A percentile compares a stretch with the other conserved stretches of the same genome.
Evolutionary conservation across 2,888 invertebrate species (phyloP).

Genomic region (Aleiodes alternator): DNA sequence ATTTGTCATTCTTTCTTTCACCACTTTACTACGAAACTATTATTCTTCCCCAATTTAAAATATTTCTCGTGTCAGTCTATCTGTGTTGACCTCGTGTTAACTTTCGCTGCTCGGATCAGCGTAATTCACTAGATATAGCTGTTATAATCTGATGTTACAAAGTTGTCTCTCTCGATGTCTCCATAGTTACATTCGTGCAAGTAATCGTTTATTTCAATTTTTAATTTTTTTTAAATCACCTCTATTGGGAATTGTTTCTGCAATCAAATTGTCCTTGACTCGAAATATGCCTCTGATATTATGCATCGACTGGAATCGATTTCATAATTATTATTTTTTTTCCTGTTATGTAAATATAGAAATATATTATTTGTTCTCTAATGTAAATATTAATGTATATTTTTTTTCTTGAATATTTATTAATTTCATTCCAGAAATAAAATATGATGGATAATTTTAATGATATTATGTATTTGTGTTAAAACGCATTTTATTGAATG

Average conservation of each 20-base stretch:
- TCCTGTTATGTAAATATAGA: slow-evolving; percentile 12
- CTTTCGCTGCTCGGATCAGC: slow-evolving; percentile 44
- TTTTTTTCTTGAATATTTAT: background rate
- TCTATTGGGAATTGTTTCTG: slow-evolving; percentile 8
- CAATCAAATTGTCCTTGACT: slow-evolving; percentile 23
- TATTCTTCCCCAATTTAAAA: slow-evolving; percentile 11
- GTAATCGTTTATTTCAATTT: background rate
- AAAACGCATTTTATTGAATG: slow-evolving; percentile 1
- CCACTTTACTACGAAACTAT: too few species aligned
- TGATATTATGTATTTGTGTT: slow-evolving; percentile 9
- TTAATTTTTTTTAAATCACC: slow-evolving; percentile 9
- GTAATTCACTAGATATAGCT: background rate
- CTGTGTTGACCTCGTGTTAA: slow-evolving; percentile 52
- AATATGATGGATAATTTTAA: background rate
- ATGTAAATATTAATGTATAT: slow-evolving; percentile 21
- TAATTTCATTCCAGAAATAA: too few species aligned
- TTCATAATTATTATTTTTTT: background rate
- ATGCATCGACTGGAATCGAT: slow-evolving; percentile 10
- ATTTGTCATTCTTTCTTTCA: too few species aligned
- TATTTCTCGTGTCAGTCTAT: slow-evolving; percentile 6
- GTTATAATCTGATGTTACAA: slow-evolving; percentile 14
- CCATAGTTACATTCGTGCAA: slow-evolving; percentile 6
- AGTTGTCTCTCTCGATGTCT: slow-evolving; percentile 20
- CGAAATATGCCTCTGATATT: background rate
- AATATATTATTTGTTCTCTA: background rate